Conservation (phyloP, 1,140 invertebrate genomes). For the Zophobas morio region DNA sequence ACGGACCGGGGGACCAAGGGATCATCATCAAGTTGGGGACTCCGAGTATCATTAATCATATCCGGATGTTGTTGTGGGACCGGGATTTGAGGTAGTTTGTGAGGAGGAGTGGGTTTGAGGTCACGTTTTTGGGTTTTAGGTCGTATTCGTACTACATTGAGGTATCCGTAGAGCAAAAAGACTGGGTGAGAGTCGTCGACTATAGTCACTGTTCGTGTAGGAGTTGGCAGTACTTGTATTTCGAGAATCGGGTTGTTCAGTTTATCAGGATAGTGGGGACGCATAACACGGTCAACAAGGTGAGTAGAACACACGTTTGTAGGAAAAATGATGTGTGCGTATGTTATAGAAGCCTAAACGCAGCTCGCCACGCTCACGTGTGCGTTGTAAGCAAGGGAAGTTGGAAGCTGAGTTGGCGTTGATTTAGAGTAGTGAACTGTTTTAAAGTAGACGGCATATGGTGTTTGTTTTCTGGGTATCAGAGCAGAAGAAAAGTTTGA, state of each 20-base stretch:
- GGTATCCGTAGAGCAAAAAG: slow-evolving; percentile 95
- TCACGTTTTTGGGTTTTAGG: slow-evolving; percentile 67
- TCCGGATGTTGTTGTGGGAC: slow-evolving; percentile 95
- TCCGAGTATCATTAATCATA: slow-evolving; percentile 94
- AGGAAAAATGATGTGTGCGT: too few relatives aligned
- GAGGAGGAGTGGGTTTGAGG: not conserved
- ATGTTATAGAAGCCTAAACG: too few relatives aligned
- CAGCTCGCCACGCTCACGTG: too few relatives aligned
- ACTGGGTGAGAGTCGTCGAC: slow-evolving; percentile 95
- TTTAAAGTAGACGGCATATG: too few relatives aligned
- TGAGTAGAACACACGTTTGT: slow-evolving; percentile 60
- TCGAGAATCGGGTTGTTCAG: slow-evolving; percentile 88
- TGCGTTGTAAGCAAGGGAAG: too few relatives aligned
- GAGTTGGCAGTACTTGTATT: slow-evolving; percentile 97
- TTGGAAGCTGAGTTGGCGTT: too few relatives aligned
- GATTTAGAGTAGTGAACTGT: too few relatives aligned
- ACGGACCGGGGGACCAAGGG: slow-evolving; percentile 82
- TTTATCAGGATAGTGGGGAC: slow-evolving; percentile 94
- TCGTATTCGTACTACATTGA: slow-evolving; percentile 98
- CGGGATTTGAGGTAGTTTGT: slow-evolving; percentile 82
- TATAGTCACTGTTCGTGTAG: slow-evolving; percentile 93
- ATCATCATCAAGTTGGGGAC: slow-evolving; percentile 91
- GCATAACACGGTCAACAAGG: slow-evolving; percentile 95
- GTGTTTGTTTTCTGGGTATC: too few relatives aligned
- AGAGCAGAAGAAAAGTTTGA: too few relatives aligned